Evolutionary conservation across 2,113 vertebrate genomes (phyloP).

Genomic region (Catharus fuscescens): DNA sequence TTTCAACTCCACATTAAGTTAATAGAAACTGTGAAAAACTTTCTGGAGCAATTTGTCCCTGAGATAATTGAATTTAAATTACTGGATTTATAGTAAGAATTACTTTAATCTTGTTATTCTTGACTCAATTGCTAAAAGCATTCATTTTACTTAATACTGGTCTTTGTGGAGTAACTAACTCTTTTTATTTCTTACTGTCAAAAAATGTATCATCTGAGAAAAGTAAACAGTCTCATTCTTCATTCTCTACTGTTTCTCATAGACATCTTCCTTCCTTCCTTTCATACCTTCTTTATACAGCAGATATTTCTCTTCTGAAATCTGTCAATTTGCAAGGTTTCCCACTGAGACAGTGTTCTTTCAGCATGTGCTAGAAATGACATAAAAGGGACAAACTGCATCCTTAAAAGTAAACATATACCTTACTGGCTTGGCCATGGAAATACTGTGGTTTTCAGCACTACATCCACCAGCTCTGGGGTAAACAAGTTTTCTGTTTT

Average conservation of each 20-base stretch:
- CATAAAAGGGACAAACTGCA: not conserved
- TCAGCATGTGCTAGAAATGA: not conserved
- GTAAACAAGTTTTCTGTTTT: not conserved
- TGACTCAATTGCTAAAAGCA: constrained; percentile 3
- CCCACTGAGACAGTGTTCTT: not conserved
- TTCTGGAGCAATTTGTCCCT: not conserved
- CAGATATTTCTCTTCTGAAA: constrained; percentile 1
- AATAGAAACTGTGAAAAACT: constrained; percentile 8
- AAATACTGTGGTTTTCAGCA: not conserved
- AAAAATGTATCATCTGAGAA: not conserved
- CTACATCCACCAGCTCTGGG: not conserved
- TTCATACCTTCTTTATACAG: not conserved
- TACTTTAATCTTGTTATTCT: constrained; percentile 27
- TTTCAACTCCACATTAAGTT: not conserved
- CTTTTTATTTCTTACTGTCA: not conserved
- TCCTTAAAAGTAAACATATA: not conserved
- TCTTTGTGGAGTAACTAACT: not conserved
- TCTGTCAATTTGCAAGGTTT: constrained; percentile 5
- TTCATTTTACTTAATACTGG: not conserved
- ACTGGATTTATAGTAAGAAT: constrained; percentile 10
- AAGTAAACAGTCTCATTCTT: not conserved
- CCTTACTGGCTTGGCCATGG: not conserved
- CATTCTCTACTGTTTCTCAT: not conserved
- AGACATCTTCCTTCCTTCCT: not conserved
- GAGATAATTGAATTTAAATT: constrained; percentile 17